Percentiles rank a stretch among this genome's conserved stretches.
These are phyloP conservation scores for Siniperca undulata DNA, from an alignment of 2,797 vertebrate genomes.

Conservation along the genomic window DNA sequence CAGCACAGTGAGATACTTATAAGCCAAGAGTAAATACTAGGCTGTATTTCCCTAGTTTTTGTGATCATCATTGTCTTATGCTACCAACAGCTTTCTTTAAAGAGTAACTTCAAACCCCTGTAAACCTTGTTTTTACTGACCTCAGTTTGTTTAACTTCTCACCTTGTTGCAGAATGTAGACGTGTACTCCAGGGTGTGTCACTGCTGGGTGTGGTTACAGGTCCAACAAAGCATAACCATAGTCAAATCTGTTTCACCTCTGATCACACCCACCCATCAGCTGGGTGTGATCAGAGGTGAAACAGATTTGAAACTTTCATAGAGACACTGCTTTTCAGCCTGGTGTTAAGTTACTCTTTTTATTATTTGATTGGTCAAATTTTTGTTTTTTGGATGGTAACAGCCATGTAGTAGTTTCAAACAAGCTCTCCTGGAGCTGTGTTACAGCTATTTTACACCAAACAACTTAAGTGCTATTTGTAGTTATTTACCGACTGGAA, in stretches of 20 bases:
- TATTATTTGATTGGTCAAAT: not conserved
- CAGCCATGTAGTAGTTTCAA: not conserved
- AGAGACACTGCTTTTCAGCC: not conserved
- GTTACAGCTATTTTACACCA: slow-evolving; percentile 13
- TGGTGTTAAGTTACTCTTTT: not conserved
- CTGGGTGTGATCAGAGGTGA: not conserved
- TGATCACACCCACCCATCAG: not conserved
- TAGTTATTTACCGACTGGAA: slow-evolving; percentile 10
- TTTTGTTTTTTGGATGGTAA: not conserved
- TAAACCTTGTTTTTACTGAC: not conserved
- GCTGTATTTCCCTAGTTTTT: not conserved
- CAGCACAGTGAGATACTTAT: not conserved
- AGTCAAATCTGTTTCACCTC: not conserved
- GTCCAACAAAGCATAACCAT: not conserved
- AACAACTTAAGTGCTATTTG: slow-evolving; percentile 9
- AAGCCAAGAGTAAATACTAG: not conserved
- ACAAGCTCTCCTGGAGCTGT: not conserved
- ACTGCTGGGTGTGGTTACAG: not conserved
- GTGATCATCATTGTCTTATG: not conserved
- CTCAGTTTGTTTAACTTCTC: not conserved
- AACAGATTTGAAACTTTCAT: not conserved
- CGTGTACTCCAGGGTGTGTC: not conserved
- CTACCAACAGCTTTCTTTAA: not conserved
- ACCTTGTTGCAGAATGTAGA: not conserved
- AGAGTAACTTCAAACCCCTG: not conserved